Base-by-base conservation (phyloP, 2,797 vertebrate species). In the Cyclopterus lumpus region DNA sequence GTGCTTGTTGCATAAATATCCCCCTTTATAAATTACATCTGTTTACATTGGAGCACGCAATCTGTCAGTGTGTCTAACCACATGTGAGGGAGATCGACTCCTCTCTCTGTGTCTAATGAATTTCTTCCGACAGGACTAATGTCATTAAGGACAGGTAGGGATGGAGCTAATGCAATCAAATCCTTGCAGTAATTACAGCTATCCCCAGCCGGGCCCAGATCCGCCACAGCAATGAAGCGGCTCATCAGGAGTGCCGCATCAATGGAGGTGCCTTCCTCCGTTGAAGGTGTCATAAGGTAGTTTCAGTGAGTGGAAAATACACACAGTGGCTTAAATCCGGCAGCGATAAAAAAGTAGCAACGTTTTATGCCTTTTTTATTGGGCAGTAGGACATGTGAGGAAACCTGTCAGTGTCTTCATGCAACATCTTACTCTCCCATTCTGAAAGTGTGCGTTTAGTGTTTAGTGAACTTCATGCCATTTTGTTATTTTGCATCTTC, bases 131-230 rank as follows among this genome's bases (percentile, higher is more conserved):
- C 87, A 77, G 79, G 82, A 66, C 69, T 90, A 88, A 92, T 78
- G 86, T 73, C 72, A 82, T 89, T 86, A 89, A 86, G 77, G 72
- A 77, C 87, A 88, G 90, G 88, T 84, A 83, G 69, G 59, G 63
- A 80, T 70, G 71, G 76, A 54, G 48, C 60, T 81, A 86, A 91
- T 86, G 81, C 79, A 89, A 87, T 91, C 85, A 87, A 63, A 72
- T 72, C 68, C 71, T 69, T 2, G 1, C 74, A 77, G 79, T 86
- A 79, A 90, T 89, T 87, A 85, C 63, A 81, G 67, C 16, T 66
- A 54, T 75, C 76, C 76, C 22, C 57, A 63, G 51, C n/a, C 3
- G 22, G 58, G 49, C 49, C 54, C 30, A 10, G 51, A 70, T 65
- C 53, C 32, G 6, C 24, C 65, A 36, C 51, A 10, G 20, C 0